Percentiles rank a stretch among this genome's conserved stretches.
phyloP scores from a whole-genome alignment of 2,888 invertebrate genomes.

The Ophion slaviceki region DNA sequence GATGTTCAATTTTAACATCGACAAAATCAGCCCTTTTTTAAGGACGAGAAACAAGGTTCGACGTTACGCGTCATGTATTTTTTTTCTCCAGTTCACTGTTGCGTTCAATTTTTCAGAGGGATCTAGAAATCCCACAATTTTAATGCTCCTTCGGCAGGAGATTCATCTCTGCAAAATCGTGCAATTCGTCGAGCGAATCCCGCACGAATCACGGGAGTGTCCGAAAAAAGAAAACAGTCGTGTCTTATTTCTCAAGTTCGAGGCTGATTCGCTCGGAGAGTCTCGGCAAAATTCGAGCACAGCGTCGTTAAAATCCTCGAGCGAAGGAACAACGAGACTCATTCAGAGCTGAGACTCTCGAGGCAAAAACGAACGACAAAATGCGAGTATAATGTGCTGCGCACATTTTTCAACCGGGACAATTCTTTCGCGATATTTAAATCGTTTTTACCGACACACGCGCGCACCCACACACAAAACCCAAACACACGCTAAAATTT shows the following conservation, averaged over 20 bases:
- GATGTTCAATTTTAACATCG: background rate
- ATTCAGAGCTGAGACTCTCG: background rate
- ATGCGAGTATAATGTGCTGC: constrained; percentile 39
- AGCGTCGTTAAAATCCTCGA: background rate
- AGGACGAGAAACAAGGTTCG: background rate
- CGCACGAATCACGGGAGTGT: background rate
- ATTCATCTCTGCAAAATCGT: background rate
- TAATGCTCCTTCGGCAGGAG: background rate
- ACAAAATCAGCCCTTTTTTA: background rate
- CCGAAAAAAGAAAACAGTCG: background rate
- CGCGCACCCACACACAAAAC: background rate
- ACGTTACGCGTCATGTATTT: background rate
- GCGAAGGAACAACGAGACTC: constrained; percentile 3
- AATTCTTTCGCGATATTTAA: constrained; percentile 17
- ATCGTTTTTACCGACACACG: constrained; percentile 29
- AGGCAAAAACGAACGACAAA: background rate
- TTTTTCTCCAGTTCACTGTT: background rate
- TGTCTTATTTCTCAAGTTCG: background rate
- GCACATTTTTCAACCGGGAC: constrained; percentile 44
- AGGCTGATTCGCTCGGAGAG: background rate
- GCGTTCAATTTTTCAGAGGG: background rate
- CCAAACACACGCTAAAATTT: background rate
- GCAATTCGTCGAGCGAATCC: background rate
- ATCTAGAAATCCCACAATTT: background rate
- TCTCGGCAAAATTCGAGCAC: background rate